Percentiles rank a stretch among this genome's conserved stretches.
Evolutionary conservation across 1,140 invertebrate species (phyloP).

Genomic region (Micrasema minimum): DNA sequence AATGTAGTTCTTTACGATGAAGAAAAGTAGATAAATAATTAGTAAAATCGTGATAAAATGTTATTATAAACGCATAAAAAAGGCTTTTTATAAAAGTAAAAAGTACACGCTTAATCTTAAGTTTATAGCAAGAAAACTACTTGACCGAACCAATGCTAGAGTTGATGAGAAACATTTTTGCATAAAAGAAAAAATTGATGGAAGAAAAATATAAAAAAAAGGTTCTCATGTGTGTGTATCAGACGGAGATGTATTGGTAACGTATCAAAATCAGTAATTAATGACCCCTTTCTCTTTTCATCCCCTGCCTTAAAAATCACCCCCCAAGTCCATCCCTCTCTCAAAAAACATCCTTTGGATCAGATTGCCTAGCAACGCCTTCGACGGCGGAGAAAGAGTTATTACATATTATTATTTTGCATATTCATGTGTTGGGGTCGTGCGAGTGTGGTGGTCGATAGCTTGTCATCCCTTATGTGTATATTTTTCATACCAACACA

Average conservation of each 20-base stretch:
- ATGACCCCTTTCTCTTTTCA: constrained; percentile 57
- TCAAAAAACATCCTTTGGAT: constrained; percentile 31
- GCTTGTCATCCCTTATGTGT: constrained; percentile 24
- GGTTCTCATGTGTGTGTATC: constrained; percentile 28
- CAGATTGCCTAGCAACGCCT: constrained; percentile 42
- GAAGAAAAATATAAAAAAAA: too few species aligned
- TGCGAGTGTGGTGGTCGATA: constrained; percentile 27
- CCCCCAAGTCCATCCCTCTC: constrained; percentile 52
- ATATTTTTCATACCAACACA: background rate
- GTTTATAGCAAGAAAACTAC: too few species aligned
- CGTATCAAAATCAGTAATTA: constrained; percentile 54
- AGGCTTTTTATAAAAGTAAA: too few species aligned
- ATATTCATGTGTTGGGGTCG: constrained; percentile 17
- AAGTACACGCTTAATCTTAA: too few species aligned
- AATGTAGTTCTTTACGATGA: too few species aligned
- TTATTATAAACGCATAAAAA: too few species aligned
- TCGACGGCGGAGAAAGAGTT: constrained; percentile 31
- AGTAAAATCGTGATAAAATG: too few species aligned
- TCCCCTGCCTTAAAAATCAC: constrained; percentile 65
- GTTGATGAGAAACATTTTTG: too few species aligned
- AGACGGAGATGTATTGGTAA: constrained; percentile 29
- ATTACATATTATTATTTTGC: constrained; percentile 36
- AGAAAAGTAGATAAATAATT: too few species aligned
- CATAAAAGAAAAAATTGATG: too few species aligned
- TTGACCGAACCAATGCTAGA: too few species aligned